Base-by-base conservation (phyloP, 2,113 vertebrate species). In the Microcebus ravelobensis region DNA sequence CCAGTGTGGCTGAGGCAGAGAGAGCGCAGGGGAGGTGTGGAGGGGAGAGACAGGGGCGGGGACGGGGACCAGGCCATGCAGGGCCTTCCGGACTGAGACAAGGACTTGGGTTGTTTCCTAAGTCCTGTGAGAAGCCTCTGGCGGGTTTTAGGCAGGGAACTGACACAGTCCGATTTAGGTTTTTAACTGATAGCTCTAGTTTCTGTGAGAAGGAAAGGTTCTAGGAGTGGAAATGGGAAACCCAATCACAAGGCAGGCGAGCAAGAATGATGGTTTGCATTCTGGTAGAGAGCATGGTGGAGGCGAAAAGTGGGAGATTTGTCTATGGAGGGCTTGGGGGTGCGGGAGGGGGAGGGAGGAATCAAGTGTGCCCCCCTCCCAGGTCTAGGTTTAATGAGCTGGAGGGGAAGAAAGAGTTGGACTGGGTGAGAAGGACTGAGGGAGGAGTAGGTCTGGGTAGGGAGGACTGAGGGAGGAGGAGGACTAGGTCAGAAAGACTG, bases 41-140 rank as follows among this genome's bases (percentile, higher is more conserved):
- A 29, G 61, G 20, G 20, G 27, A 45, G 61, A 31, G 34, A 14
- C 0, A 10, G 31, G 34, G 8, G 20, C 29, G 1, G 0, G 15
- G 79, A 27, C 8, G 0, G 65, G 25, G 11, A 31, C 70, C 68
- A n/a, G 27, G 36, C 42, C 63, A 2, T 2, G 17, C 36, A 12
- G 39, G 68, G 31, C 63, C 34, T 55, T n/a, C 31, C n/a, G 6
- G 21, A 42, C 48, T 10, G 13, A 50, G 6, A 12, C 4, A 7
- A 84, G 13, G 50, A 9, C 11, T 8, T 61, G 36, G 29, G 36
- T 42, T 86, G 31, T n/a, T 10, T 39, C 42, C 84, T 65, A 34
- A 27, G 23, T 31, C 67, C 77, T 2, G 31, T 15, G 15, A 86
- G 87, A 91, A 88, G 68, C 61, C 70, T 9, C 14, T 20, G 50